Conservation (phyloP, 2,888 invertebrate species). For the Hyposoter didymator region DNA sequence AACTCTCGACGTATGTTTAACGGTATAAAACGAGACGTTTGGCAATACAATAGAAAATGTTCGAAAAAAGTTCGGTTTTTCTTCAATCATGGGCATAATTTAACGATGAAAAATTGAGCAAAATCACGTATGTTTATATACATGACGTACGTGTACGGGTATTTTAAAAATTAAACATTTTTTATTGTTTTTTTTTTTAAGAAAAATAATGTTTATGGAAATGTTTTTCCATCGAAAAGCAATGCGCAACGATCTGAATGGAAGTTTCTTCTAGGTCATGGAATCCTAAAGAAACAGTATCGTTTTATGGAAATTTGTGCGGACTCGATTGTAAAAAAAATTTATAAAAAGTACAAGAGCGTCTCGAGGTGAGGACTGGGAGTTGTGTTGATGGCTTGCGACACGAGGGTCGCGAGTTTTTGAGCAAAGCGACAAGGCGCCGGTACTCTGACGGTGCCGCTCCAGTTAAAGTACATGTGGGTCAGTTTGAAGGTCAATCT, state of each 20-base stretch:
- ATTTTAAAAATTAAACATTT: not conserved
- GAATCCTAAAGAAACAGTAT: not conserved
- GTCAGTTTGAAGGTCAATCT: slow-evolving; percentile 94
- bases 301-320: not conserved
- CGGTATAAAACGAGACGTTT: not conserved
- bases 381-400: slow-evolving; percentile 90
- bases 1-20: not conserved
- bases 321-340: not conserved
- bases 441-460: slow-evolving; percentile 90
- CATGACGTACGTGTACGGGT: not conserved
- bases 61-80: not conserved
- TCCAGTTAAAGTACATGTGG: slow-evolving; percentile 97
- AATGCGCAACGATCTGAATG: not conserved
- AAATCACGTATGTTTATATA: not conserved
- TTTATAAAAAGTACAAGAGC: slow-evolving; percentile 89
- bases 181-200: not conserved
- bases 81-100: not conserved
- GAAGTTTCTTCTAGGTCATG: not conserved
- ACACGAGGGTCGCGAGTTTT: slow-evolving; percentile 95
- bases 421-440: slow-evolving; percentile 98
- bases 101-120: not conserved
- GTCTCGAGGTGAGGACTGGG: slow-evolving; percentile 87
- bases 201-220: not conserved
- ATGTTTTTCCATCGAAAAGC: not conserved
- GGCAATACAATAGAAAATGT: not conserved